Evolutionary conservation across 1,140 invertebrate species (phyloP).

Genomic region (Dryas iulia): DNA sequence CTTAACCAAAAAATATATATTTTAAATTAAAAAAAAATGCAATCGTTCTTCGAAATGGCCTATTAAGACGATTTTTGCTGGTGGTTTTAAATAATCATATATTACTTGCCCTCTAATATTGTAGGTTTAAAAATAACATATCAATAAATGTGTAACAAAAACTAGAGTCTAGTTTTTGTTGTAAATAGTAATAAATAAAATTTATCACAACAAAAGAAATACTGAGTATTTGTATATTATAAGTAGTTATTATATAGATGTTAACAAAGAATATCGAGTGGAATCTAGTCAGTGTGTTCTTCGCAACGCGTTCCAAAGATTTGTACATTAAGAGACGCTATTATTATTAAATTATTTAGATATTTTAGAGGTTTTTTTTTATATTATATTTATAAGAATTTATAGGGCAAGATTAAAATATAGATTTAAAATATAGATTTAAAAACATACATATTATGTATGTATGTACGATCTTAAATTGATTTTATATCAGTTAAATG

Average conservation of each 20-base stretch:
- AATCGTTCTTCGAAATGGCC: neutral
- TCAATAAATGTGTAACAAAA: neutral
- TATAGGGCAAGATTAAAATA: neutral
- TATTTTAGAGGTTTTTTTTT: neutral
- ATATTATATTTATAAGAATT: neutral
- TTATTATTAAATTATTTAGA: conserved; percentile 21
- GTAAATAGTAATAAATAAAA: neutral
- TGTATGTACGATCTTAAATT: too few relatives aligned
- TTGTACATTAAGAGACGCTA: conserved; percentile 60
- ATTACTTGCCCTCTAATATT: neutral
- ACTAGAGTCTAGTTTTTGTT: neutral
- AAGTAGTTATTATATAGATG: conserved; percentile 20
- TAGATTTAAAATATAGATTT: too few relatives aligned
- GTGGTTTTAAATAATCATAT: neutral
- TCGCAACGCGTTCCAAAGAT: conserved; percentile 76
- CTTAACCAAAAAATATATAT: neutral
- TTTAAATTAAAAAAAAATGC: neutral
- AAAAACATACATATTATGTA: too few relatives aligned
- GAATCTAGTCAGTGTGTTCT: conserved; percentile 75
- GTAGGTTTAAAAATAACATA: neutral
- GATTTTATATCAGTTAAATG: too few relatives aligned
- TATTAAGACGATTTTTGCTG: neutral
- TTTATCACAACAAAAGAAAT: neutral
- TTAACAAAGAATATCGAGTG: conserved; percentile 57
- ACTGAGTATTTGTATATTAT: neutral